Evolutionary conservation across 2,113 vertebrate species (phyloP), one percentile per base, ranked within the genome.

Genomic region (Cyanocitta stelleri): DNA sequence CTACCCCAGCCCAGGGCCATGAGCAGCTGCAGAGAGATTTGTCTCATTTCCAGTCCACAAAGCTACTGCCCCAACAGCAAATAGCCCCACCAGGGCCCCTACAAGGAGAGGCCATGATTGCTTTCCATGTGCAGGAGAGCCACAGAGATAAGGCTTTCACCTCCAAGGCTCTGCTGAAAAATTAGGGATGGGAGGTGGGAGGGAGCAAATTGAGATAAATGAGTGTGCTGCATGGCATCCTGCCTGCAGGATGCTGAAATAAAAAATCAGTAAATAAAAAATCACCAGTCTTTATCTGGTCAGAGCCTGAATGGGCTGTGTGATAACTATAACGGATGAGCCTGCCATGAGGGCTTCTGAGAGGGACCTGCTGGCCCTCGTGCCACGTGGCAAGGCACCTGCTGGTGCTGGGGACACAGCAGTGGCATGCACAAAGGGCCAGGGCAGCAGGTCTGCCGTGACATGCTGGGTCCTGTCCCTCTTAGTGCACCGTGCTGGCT

Each of bases 121-220:
- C 73, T 91, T 87, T 91, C 72, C 3, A 0, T 16, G 66, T 43
- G 75, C 90, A 26, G 81, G 59, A 88, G 49, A 83, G 37, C 62
- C 43, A 39, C 55, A 23, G 26, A 93, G 95, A 96, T 95, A 94
- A 96, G 88, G 52, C 85, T 91, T 90, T 95, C 94, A 93, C 94
- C 96, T 96, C 96, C 80, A 48, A 85, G 90, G 92, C 93, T 86
- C 85, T 77, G 92, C 48, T 94, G 86, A 96, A 94, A 95, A 96
- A 96, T 95, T 87, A 89, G 91, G 91, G 68, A 84, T 46, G 67
- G 84, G 79, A 91, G 85, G 93, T 89, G 56, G 94, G 89, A 87
- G 81, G 95, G 95, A 93, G 95, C 73, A 97, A 97, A 97, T 97
- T 95, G 96, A 97, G 97, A 97, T 97, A 97, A 97, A 97, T 96